These are phyloP conservation scores for Zophobas atratus DNA, from an alignment of 1,140 invertebrate species.

Conservation along the genomic window DNA sequence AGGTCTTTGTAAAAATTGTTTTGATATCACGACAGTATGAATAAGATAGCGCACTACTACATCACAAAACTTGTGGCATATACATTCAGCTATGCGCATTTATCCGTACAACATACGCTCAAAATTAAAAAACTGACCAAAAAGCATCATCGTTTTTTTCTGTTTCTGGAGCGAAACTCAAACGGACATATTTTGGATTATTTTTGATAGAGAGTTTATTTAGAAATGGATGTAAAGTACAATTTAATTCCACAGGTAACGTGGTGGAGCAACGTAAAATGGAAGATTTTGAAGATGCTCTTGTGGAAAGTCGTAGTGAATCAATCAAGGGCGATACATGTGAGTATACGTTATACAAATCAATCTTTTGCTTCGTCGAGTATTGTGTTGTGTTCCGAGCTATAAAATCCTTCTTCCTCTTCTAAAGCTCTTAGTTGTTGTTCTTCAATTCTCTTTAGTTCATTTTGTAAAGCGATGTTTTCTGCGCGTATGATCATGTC, in stretches of 20 bases:
- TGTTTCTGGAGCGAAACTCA: not conserved
- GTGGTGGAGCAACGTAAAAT: not conserved
- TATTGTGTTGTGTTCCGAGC: constrained; percentile 15
- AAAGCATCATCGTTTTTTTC: not conserved
- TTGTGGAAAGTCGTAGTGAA: not conserved
- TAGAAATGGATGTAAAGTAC: not conserved
- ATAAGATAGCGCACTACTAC: constrained; percentile 6
- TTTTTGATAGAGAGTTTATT: not conserved
- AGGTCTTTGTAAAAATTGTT: constrained; percentile 37
- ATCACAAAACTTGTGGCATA: not conserved
- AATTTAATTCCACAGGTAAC: constrained; percentile 27
- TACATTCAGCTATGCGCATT: not conserved
- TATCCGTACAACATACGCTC: not conserved
- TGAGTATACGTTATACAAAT: constrained; percentile 15
- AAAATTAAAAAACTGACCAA: not conserved
- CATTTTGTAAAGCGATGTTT: constrained; percentile 57
- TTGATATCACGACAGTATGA: constrained; percentile 21
- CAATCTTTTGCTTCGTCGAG: constrained; percentile 27
- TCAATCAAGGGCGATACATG: not conserved
- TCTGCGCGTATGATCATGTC: constrained; percentile 62
- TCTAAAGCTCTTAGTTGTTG: constrained; percentile 46
- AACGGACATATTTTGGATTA: constrained; percentile 5
- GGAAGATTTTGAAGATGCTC: not conserved
- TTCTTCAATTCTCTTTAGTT: constrained; percentile 59
- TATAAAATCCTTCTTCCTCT: constrained; percentile 55